phyloP scores from a whole-genome alignment of 2,797 vertebrate species.

The Dryobates pubescens region DNA sequence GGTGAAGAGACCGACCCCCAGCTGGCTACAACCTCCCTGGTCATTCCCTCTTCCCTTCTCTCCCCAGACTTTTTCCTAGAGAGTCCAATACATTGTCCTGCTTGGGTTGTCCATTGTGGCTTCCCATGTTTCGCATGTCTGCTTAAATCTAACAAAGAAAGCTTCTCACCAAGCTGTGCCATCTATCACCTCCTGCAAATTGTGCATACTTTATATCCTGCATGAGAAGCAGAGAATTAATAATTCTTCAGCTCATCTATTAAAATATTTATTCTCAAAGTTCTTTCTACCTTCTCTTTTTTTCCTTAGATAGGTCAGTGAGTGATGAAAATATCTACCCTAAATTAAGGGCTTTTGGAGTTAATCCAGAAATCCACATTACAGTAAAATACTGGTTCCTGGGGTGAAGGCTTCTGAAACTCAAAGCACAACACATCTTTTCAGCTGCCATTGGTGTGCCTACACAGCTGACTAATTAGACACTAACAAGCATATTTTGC shows the following conservation, averaged over 20 bases:
- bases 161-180: background rate
- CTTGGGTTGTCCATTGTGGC: background rate
- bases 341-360: conserved; percentile 10
- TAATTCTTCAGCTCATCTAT: conserved; percentile 26
- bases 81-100: background rate
- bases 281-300: background rate
- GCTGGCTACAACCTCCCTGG: too few relatives aligned
- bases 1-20: too few relatives aligned
- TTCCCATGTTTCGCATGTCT: background rate
- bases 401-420: conserved; percentile 40
- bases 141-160: background rate
- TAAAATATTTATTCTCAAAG: conserved; percentile 56
- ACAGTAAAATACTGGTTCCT: conserved; percentile 59
- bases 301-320: background rate
- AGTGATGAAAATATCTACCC: conserved; percentile 30
- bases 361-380: conserved; percentile 54
- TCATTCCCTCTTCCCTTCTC: background rate
- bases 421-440: conserved; percentile 44
- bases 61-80: background rate
- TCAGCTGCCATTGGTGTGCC: conserved; percentile 6
- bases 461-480: conserved; percentile 66
- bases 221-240: conserved; percentile 17
- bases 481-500: conserved; percentile 64
- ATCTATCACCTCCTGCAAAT: conserved; percentile 12
- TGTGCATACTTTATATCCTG: background rate